Percentiles rank a stretch among this genome's conserved stretches.
Conservation (phyloP, 1,140 invertebrate species). For the Teleopsis dalmanni region DNA sequence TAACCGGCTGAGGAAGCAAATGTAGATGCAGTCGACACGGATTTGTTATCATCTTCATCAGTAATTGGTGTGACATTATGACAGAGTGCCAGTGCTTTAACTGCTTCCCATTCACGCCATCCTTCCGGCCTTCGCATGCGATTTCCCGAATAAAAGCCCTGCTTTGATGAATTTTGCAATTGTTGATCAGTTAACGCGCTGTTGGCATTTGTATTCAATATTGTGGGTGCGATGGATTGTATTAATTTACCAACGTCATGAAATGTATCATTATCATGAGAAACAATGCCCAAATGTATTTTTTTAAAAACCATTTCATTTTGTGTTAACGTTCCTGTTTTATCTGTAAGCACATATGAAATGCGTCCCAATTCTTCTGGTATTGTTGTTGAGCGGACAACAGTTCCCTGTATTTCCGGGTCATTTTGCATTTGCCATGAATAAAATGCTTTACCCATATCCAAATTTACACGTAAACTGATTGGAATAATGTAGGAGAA, state of each 20-base stretch:
- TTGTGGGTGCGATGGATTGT: slow-evolving; percentile 41
- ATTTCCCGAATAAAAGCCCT: slow-evolving; percentile 35
- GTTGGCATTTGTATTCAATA: slow-evolving; percentile 24
- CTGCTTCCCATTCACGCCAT: slow-evolving; percentile 80
- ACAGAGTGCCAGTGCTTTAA: slow-evolving; percentile 91
- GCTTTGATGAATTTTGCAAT: slow-evolving; percentile 26
- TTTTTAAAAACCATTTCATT: slow-evolving; percentile 99
- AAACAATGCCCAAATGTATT: slow-evolving; percentile 82
- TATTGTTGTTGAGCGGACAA: slow-evolving; percentile 97
- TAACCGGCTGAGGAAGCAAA: slow-evolving; percentile 39
- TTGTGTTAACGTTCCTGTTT: slow-evolving; percentile 97
- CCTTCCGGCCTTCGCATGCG: slow-evolving; percentile 60
- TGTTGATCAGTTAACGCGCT: slow-evolving; percentile 16
- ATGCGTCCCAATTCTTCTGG: slow-evolving; percentile 97
- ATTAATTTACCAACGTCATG: slow-evolving; percentile 42
- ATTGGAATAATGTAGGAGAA: slow-evolving; percentile 99
- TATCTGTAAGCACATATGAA: slow-evolving; percentile 92
- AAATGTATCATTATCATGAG: slow-evolving; percentile 80
- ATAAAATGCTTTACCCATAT: slow-evolving; percentile 96
- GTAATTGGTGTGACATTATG: slow-evolving; percentile 99
- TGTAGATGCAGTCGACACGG: slow-evolving; percentile 56
- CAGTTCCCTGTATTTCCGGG: slow-evolving; percentile 84
- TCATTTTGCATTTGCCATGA: slow-evolving; percentile 95
- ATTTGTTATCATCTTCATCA: slow-evolving; percentile 55
- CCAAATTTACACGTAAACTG: slow-evolving; percentile 94